phyloP scores from a whole-genome alignment of 2,797 vertebrate genomes.

The Myripristis murdjan region DNA sequence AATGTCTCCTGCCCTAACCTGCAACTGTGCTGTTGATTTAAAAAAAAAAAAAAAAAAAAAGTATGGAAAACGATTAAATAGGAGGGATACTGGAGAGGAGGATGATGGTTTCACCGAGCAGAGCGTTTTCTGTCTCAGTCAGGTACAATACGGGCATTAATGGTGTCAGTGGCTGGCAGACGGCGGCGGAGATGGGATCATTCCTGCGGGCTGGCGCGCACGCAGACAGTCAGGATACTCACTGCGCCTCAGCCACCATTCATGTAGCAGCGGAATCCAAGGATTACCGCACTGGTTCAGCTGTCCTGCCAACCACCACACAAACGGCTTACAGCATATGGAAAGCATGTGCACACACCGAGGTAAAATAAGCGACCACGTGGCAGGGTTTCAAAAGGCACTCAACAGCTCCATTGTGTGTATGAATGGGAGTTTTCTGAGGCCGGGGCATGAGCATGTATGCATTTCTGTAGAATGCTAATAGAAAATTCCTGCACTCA shows the following conservation, averaged over 20 bases:
- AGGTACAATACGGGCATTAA: constrained; percentile 54
- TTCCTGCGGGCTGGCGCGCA: constrained; percentile 70
- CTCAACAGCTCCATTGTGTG: constrained; percentile 77
- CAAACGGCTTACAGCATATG: constrained; percentile 84
- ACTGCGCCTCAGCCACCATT: constrained; percentile 75
- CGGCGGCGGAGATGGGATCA: constrained; percentile 59
- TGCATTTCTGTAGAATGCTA: neutral
- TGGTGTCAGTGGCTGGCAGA: constrained; percentile 62
- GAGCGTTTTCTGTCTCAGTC: constrained; percentile 30
- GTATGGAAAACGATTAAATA: neutral
- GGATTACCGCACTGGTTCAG: constrained; percentile 79
- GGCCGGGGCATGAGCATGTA: constrained; percentile 1
- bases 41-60: neutral
- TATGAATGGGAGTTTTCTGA: constrained; percentile 46
- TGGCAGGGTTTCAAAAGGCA: constrained; percentile 68
- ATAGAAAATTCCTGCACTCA: constrained; percentile 10
- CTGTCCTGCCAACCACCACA: constrained; percentile 77
- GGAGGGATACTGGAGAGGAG: neutral
- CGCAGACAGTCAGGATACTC: constrained; percentile 71
- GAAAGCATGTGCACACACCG: constrained; percentile 82
- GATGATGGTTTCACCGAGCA: neutral
- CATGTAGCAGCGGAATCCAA: constrained; percentile 79
- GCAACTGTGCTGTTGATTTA: constrained; percentile 10
- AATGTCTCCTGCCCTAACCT: neutral
- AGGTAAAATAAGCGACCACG: constrained; percentile 66